Evolutionary conservation across 2,797 vertebrate genomes (phyloP).

Genomic region (Benthosema pterotum): DNA sequence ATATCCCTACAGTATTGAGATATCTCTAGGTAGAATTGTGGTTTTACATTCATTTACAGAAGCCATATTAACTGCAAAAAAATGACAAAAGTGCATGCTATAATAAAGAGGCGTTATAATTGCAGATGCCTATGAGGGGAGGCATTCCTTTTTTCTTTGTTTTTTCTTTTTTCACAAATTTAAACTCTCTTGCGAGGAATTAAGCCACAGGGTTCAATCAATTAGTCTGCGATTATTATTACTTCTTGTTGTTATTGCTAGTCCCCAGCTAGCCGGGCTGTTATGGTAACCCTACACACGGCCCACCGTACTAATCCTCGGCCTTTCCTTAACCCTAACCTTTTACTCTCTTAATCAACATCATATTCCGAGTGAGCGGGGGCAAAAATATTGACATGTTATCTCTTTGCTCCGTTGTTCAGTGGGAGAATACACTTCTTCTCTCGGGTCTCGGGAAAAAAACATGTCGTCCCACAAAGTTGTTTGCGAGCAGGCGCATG

Average conservation of each 20-base stretch:
- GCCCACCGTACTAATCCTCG: constrained; percentile 80
- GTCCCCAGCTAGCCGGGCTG: constrained; percentile 80
- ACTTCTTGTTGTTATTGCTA: constrained; percentile 86
- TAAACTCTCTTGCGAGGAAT: constrained; percentile 77
- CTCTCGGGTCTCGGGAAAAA: no score
- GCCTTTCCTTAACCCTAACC: constrained; percentile 83
- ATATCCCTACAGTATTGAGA: no score
- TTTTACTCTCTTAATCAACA: constrained; percentile 88
- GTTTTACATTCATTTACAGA: constrained; percentile 26
- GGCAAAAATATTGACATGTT: constrained; percentile 83
- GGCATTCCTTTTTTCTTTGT: constrained; percentile 68
- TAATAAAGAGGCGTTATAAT: constrained; percentile 61
- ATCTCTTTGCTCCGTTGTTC: constrained; percentile 69
- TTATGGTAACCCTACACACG: constrained; percentile 83
- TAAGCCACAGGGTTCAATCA: constrained; percentile 84
- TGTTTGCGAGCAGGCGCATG: constrained; percentile 52
- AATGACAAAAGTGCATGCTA: constrained; percentile 43
- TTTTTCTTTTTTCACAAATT: constrained; percentile 84
- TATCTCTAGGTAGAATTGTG: no score
- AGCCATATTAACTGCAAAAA: background rate
- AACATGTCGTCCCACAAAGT: constrained; percentile 60
- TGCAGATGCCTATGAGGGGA: constrained; percentile 64
- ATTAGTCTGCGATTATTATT: constrained; percentile 88
- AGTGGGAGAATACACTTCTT: constrained; percentile 64
- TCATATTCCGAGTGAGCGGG: constrained; percentile 80